Evolutionary conservation across 2,888 invertebrate genomes (phyloP).

Genomic region (Caenorhabditis japonica): DNA sequence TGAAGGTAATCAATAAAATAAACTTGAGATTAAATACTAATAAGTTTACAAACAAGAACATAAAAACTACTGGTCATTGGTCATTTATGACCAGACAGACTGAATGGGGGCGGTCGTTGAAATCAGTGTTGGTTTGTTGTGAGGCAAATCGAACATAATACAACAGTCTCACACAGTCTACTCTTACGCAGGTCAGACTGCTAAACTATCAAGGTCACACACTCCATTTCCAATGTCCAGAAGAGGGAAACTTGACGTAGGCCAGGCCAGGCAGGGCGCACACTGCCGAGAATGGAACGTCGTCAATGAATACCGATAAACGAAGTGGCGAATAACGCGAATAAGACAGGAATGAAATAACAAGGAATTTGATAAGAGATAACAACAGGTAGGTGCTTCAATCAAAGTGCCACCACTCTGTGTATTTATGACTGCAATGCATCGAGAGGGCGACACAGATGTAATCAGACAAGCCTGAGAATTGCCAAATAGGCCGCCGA

Average conservation of each 20-base stretch:
- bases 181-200: slow-evolving; percentile 32
- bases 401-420: slow-evolving; percentile 26
- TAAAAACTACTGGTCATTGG: background rate
- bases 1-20: no score
- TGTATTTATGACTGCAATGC: slow-evolving; percentile 9
- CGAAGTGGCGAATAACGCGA: background rate
- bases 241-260: slow-evolving; percentile 4
- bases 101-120: no score
- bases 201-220: slow-evolving; percentile 47
- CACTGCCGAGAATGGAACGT: no score
- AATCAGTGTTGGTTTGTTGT: background rate
- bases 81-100: background rate
- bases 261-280: background rate
- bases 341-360: background rate
- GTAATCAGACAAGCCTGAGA: no score
- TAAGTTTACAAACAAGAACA: no score
- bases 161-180: slow-evolving; percentile 26
- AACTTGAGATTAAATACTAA: no score
- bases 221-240: slow-evolving; percentile 8
- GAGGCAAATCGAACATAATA: slow-evolving; percentile 20
- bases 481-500: no score
- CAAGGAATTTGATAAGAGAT: slow-evolving; percentile 31
- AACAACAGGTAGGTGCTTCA: slow-evolving; percentile 39
- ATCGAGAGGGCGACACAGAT: slow-evolving; percentile 13
- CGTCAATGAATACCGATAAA: no score